A percentile compares a stretch with the other conserved stretches of the same genome.
phyloP scores from a whole-genome alignment of 2,888 invertebrate species.

The Notodonta dromedarius region DNA sequence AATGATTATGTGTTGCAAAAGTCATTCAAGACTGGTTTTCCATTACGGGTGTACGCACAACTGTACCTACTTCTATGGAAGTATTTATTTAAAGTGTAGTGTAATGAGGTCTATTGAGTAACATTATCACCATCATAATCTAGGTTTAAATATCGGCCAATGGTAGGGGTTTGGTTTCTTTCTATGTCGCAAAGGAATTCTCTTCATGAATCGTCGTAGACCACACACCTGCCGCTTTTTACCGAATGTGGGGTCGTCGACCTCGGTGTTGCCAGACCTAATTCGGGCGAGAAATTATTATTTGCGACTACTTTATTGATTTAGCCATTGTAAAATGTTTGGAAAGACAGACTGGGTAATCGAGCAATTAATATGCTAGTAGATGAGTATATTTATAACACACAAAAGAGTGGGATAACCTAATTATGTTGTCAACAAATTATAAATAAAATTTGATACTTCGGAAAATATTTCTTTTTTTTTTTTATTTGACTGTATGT shows the following conservation, averaged over 20 bases:
- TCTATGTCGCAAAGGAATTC: conserved; percentile 48
- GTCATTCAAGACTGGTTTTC: too few species aligned
- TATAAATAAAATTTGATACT: too few species aligned
- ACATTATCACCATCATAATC: too few species aligned
- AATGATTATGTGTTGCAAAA: too few species aligned
- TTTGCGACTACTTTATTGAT: background rate
- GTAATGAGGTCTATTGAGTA: too few species aligned
- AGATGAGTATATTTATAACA: background rate
- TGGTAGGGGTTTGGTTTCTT: conserved; percentile 46
- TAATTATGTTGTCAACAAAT: too few species aligned
- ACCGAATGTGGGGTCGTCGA: conserved; percentile 34
- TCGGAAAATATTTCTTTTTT: too few species aligned
- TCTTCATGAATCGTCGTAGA: conserved; percentile 42
- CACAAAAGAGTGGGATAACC: too few species aligned
- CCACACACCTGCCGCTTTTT: conserved; percentile 50
- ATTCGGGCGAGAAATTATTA: background rate
- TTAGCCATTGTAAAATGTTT: background rate
- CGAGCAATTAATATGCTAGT: background rate
- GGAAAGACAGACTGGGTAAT: background rate
- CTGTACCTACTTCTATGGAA: too few species aligned
- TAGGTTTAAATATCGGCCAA: background rate
- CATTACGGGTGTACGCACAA: too few species aligned
- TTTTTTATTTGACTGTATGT: too few species aligned
- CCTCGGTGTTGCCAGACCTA: conserved; percentile 16
- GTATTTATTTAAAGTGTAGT: too few species aligned